A percentile compares a stretch with the other conserved stretches of the same genome.
Evolutionary conservation across 2,797 vertebrate species (phyloP).

Genomic region (Furcifer pardalis): DNA sequence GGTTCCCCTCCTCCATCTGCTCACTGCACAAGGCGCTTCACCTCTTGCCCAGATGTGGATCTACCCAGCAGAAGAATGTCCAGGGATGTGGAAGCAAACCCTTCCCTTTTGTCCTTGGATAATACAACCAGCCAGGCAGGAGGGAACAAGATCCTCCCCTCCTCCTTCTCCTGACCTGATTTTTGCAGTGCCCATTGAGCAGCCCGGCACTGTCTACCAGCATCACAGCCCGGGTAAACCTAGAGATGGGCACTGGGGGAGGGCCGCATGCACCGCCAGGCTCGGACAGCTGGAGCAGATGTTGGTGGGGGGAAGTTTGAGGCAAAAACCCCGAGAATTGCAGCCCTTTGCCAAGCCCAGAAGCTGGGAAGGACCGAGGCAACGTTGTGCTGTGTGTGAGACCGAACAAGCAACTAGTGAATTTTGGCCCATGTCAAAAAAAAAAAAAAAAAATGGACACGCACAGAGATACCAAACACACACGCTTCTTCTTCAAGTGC

Average conservation of each 20-base stretch:
- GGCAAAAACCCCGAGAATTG: no score
- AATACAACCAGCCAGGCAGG: no score
- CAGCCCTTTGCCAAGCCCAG: neutral
- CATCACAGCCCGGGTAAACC: neutral
- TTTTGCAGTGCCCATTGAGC: conserved; percentile 31
- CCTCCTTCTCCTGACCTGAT: conserved; percentile 27
- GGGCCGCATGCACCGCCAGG: neutral
- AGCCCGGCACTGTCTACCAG: neutral
- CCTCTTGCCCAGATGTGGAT: neutral
- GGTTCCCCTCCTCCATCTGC: neutral
- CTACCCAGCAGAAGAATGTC: neutral
- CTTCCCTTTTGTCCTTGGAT: no score
- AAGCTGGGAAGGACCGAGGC: neutral
- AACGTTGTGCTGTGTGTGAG: neutral
- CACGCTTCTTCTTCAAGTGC: neutral
- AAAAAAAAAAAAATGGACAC: no score
- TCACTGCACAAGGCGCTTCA: neutral
- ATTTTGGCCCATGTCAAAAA: no score
- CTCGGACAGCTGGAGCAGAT: neutral
- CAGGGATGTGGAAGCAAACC: no score
- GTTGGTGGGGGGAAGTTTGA: neutral
- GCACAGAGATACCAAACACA: no score
- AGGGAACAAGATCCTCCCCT: neutral
- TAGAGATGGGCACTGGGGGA: neutral
- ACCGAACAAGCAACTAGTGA: neutral